Percentiles rank a stretch among this genome's conserved stretches.
Evolutionary conservation across 2,113 vertebrate genomes (phyloP).

Genomic region (Oenanthe oenanthe): DNA sequence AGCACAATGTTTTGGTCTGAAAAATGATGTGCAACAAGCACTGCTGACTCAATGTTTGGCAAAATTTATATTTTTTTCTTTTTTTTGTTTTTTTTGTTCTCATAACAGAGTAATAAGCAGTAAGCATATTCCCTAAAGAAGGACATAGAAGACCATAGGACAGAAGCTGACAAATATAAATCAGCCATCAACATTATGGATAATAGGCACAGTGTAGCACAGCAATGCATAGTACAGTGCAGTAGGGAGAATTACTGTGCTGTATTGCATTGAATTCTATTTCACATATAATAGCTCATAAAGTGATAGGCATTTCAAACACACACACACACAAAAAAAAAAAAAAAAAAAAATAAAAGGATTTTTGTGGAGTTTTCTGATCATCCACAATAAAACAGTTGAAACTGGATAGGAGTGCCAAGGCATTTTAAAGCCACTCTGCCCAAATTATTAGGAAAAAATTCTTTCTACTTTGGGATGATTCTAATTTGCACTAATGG

Average conservation of each 20-base stretch:
- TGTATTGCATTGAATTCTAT: background rate
- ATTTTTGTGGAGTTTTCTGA: background rate
- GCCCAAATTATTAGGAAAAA: background rate
- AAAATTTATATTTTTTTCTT: background rate
- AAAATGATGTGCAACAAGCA: background rate
- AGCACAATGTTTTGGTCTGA: background rate
- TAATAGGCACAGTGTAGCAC: background rate
- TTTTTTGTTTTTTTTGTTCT: background rate
- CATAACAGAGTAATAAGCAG: background rate
- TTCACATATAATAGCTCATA: background rate
- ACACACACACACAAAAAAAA: background rate
- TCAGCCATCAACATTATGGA: background rate
- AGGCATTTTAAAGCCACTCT: background rate
- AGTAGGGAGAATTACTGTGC: background rate
- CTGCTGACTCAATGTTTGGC: background rate
- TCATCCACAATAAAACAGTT: background rate
- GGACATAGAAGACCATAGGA: background rate
- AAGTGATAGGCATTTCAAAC: background rate
- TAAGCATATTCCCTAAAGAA: background rate
- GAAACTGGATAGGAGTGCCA: background rate
- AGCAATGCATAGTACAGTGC: background rate
- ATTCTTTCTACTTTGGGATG: background rate
- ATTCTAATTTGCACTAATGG: background rate
- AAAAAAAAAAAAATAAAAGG: background rate
- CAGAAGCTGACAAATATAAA: background rate